Conservation (phyloP, 1,140 invertebrate species). For the Drosophila grimshawi region DNA sequence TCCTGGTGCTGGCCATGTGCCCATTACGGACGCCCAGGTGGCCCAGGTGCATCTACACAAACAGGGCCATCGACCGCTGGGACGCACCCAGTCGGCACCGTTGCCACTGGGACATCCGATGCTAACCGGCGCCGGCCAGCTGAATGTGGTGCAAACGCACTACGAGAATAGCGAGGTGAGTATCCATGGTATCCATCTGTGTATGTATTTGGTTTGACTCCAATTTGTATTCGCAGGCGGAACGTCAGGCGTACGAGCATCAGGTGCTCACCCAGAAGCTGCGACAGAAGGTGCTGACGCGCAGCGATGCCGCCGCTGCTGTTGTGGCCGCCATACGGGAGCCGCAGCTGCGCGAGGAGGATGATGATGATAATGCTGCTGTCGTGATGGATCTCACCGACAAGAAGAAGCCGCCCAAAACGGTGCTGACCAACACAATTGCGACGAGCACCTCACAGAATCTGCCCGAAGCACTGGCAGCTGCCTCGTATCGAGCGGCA, state of each 20-base stretch:
- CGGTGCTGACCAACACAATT: slow-evolving; percentile 93
- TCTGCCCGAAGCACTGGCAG: slow-evolving; percentile 70
- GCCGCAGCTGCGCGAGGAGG: slow-evolving; percentile 86
- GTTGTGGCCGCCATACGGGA: slow-evolving; percentile 87
- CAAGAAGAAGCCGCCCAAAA: slow-evolving; percentile 86
- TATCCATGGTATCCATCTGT: no score
- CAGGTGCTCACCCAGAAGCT: slow-evolving; percentile 91
- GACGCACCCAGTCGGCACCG: slow-evolving; percentile 96
- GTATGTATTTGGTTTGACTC: background rate
- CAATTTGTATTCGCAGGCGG: slow-evolving; percentile 70
- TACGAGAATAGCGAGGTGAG: slow-evolving; percentile 87
- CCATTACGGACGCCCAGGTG: slow-evolving; percentile 85
- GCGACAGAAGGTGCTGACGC: slow-evolving; percentile 93
- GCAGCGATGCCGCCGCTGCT: slow-evolving; percentile 86
- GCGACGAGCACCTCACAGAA: slow-evolving; percentile 89
- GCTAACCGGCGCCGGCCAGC: slow-evolving; percentile 87
- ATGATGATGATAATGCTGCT: slow-evolving; percentile 86
- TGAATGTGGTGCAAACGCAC: slow-evolving; percentile 85
- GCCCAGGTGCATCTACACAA: slow-evolving; percentile 91
- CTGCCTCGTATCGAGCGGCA: slow-evolving; percentile 21
- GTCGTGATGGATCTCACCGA: slow-evolving; percentile 93
- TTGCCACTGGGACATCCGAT: slow-evolving; percentile 97
- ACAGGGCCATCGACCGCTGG: slow-evolving; percentile 91
- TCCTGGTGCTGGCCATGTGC: slow-evolving; percentile 36
- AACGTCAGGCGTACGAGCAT: slow-evolving; percentile 87